Evolutionary conservation across 2,797 vertebrate genomes (phyloP).

Genomic region (Sebastolobus alascanus): DNA sequence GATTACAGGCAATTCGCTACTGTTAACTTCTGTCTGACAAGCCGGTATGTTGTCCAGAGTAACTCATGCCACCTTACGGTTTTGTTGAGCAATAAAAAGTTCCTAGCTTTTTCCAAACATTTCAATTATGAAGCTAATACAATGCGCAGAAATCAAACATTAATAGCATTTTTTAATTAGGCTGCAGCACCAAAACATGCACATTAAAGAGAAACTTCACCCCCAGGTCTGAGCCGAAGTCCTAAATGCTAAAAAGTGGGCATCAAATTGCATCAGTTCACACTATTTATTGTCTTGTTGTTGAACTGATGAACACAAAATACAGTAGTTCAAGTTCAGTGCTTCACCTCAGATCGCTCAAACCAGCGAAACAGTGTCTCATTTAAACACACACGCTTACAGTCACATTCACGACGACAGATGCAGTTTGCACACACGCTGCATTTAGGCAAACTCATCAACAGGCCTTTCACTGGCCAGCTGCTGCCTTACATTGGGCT

Average conservation of each 20-base stretch:
- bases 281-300: background rate
- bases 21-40: background rate
- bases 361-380: background rate
- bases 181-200: background rate
- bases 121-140: background rate
- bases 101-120: too few relatives aligned
- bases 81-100: background rate
- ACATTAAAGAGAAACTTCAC: background rate
- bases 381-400: conserved; percentile 2
- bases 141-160: background rate
- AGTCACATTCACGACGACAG: conserved; percentile 17
- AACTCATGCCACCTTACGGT: background rate
- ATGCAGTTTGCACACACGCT: background rate
- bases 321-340: background rate
- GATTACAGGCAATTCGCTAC: conserved; percentile 17
- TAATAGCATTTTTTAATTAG: background rate
- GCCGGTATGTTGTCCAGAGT: too few relatives aligned
- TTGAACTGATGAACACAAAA: background rate
- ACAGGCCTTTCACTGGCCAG: conserved; percentile 28
- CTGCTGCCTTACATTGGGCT: conserved; percentile 17
- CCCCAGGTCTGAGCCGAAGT: too few relatives aligned
- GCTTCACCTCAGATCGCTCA: background rate
- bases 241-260: too few relatives aligned
- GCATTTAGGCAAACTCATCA: conserved; percentile 28
- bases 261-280: background rate